These are phyloP conservation scores for Labeo calbasu DNA, from an alignment of 2,797 vertebrate species.

Conservation along the genomic window DNA sequence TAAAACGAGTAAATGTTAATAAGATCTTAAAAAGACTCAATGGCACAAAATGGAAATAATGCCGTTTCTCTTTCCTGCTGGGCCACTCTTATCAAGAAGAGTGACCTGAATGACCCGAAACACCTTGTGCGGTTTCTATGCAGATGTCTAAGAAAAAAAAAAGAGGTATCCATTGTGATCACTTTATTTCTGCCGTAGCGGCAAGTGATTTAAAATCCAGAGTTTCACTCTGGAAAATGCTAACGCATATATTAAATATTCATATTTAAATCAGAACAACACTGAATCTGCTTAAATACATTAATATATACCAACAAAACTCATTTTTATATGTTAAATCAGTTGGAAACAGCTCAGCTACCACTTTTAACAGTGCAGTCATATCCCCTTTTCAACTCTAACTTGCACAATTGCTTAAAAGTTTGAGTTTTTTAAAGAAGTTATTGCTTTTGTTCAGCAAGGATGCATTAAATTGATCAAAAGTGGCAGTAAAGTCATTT, in stretches of 20 bases:
- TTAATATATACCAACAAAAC: too few relatives aligned
- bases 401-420: neutral
- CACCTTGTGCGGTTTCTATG: neutral
- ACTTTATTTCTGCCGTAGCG: too few relatives aligned
- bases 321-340: neutral
- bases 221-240: neutral
- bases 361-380: neutral
- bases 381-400: neutral
- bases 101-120: neutral
- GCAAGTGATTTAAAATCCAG: too few relatives aligned
- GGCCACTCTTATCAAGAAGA: neutral
- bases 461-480: neutral
- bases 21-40: slow-evolving; percentile 27
- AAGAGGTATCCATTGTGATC: neutral
- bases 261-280: neutral
- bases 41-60: slow-evolving; percentile 23
- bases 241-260: neutral
- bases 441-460: neutral
- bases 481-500: neutral
- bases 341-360: neutral
- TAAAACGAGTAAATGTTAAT: slow-evolving; percentile 51
- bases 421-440: neutral
- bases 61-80: neutral
- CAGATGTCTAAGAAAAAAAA: neutral
- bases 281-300: neutral